Base-by-base conservation (phyloP, 2,797 vertebrate genomes). In the Decapterus maruadsi region DNA sequence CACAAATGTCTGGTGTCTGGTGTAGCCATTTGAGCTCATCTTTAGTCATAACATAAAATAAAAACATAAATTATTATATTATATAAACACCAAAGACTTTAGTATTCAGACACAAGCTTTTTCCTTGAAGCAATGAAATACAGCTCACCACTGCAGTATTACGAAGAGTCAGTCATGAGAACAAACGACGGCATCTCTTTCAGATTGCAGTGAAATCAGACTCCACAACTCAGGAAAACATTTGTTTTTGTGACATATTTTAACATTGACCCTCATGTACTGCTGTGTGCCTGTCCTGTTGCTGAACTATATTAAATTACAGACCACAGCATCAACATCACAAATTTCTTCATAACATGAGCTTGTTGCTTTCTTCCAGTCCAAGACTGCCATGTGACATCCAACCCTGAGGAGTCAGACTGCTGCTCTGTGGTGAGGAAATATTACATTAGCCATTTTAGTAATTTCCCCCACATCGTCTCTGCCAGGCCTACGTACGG, bases 361-460 rank as follows among this genome's bases (percentile, higher is more conserved):
- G 12, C 72, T 8, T 70, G 8, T 61, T 55, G 4, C 61, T 73
- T 51, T 76, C 36, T 89, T 92, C 11, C 69, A 96, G 95, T 87
- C 54, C 48, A 88, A 71, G 95, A 95, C 42, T 92, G 95, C 75
- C 90, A 93, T 46, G 58, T 73, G 65, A 90, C 87, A 57, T 92
- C 88, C 75, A 92, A 90, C 68, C 77, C 82, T 51, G 92, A 86
- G 29, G 95, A 95, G 51, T 91, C 94, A 46, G 95, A 95, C 46
- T 94, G 89, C 65, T 81, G 92, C 80, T 85, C 90, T 45, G 53
- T 69, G 62, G 96, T 96, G 78, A 95, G 94, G 89, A 67, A 50
- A 42, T 3, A 26, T 77, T 17, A 17, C 4, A n/a, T 50, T 10
- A 4, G 62, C 20, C 45, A 40, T 53, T n/a, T 13, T 12, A 59